Evolutionary conservation across 2,888 invertebrate genomes (phyloP), one percentile per base, ranked within the genome.

Genomic region (Scrobipalpa costella): DNA sequence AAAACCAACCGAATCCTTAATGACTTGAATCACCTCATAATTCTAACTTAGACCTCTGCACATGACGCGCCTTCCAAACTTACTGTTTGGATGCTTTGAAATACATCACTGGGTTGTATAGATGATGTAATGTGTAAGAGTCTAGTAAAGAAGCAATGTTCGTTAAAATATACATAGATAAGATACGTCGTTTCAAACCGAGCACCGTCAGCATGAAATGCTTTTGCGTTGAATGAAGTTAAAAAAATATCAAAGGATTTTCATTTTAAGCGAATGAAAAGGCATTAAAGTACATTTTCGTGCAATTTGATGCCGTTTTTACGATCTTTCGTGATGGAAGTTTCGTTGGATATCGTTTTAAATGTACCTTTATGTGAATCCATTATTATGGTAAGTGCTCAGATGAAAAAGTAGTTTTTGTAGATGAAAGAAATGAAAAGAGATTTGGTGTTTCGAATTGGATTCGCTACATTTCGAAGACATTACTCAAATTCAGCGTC

Each of bases 261-360:
- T 44, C 27, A 38, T 59, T 59, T 27, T 7, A 47, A 59, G 27
- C 38, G 44, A 44, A 40, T 59, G 59, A 44, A 59, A 59, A 17
- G 19, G 50, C 19, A 61, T 61, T 44, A 47, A 59, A 44, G 38
- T 19, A 59, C 59, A 59, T 59, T 61, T 52, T 55, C 52, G 52
- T 61, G 52, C 61, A 50, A 52, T 61, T 61, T 61, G 61, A 52
- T 40, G 61, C 21, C 21, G 11, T 59, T 52, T 59, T 59, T 59
- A 59, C 44, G 40, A 44, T 27, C 44, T 36, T 27, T 21, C 17
- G 59, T 40, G 44, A 27, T 50, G 49, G 15, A 38, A 13, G 38
- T 21, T 52, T 13, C 44, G 58, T 17, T 9, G 40, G 21, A 13
- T 34, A 34, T 58, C 40, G 17, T 13, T 40, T 58, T 58, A 27